These are phyloP conservation scores for Atethmia centrago DNA, from an alignment of 2,888 invertebrate species.

Conservation along the genomic window DNA sequence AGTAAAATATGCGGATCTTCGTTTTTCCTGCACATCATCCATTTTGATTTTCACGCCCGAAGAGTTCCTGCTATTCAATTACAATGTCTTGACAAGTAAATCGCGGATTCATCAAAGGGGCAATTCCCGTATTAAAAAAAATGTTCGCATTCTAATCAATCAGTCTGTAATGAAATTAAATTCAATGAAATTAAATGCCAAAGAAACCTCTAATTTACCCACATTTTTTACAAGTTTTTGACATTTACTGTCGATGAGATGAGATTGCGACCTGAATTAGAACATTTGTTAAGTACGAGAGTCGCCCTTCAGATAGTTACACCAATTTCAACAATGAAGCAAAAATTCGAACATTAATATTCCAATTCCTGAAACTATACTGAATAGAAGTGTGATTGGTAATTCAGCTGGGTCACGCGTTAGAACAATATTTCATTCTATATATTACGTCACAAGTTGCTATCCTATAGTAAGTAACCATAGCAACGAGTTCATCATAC, in stretches of 20 bases:
- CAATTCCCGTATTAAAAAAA: no score
- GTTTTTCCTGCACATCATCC: not conserved
- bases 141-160: no score
- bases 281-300: no score
- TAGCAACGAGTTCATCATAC: slow-evolving; percentile 6
- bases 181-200: no score
- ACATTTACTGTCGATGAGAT: no score
- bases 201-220: no score
- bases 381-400: slow-evolving; percentile 7
- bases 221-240: no score
- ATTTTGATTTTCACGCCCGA: not conserved
- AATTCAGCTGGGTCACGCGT: slow-evolving; percentile 33
- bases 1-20: not conserved
- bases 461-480: slow-evolving; percentile 32
- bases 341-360: not conserved
- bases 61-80: no score
- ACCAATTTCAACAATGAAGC: not conserved
- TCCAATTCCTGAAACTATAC: slow-evolving; percentile 4
- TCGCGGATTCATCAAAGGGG: no score
- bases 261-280: no score
- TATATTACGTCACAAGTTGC: slow-evolving; percentile 21
- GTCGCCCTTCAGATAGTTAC: not conserved
- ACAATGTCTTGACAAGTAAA: no score
- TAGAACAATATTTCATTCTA: slow-evolving; percentile 43
- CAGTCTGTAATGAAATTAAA: no score